Percentiles rank a stretch among this genome's conserved stretches.
Evolutionary conservation across 2,888 invertebrate genomes (phyloP).

Genomic region (Agrochola macilenta): DNA sequence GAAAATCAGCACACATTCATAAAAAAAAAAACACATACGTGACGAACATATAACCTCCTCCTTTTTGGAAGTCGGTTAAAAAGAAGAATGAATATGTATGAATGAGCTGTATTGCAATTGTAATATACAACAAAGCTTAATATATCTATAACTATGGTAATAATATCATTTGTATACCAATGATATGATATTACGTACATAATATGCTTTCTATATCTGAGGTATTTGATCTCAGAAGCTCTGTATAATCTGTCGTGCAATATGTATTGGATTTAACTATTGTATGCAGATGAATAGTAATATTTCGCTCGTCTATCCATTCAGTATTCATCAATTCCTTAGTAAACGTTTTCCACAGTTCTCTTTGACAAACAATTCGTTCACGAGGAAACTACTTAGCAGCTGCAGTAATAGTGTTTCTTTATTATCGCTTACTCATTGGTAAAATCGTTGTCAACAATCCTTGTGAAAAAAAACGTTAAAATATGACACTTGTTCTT

Average conservation of each 20-base stretch:
- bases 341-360: constrained; percentile 35
- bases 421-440: constrained; percentile 19
- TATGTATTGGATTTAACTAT: constrained; percentile 33
- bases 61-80: too few species aligned
- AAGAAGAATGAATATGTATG: not conserved
- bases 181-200: constrained; percentile 4
- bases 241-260: constrained; percentile 27
- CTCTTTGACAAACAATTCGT: constrained; percentile 36
- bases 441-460: not conserved
- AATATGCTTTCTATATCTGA: not conserved
- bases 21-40: too few species aligned
- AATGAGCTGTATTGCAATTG: not conserved
- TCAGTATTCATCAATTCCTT: constrained; percentile 47
- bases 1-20: too few species aligned
- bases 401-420: constrained; percentile 12
- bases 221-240: constrained; percentile 30
- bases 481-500: not conserved
- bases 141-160: not conserved
- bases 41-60: too few species aligned
- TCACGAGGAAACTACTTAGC: constrained; percentile 20
- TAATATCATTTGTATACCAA: not conserved
- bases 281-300: constrained; percentile 46
- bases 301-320: constrained; percentile 21
- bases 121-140: not conserved
- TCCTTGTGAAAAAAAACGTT: not conserved